These are phyloP conservation scores for Melanocharis versteri DNA, from an alignment of 2,113 vertebrate genomes.

Conservation along the genomic window DNA sequence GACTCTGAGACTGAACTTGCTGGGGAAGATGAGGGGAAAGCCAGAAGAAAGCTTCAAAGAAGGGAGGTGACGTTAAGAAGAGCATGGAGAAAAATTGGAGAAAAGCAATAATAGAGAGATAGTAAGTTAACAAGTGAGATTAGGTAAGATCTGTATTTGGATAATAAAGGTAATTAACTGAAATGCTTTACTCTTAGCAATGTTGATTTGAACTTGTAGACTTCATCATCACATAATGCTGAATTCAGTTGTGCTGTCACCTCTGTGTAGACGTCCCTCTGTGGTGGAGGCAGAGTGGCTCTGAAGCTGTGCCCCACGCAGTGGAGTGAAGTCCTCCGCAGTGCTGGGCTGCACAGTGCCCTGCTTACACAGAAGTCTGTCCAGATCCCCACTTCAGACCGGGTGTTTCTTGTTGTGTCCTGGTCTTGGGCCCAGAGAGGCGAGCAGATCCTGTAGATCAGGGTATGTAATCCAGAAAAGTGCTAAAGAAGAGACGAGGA, in stretches of 20 bases:
- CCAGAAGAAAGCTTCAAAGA: background rate
- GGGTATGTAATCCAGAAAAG: background rate
- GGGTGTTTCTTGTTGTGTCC: background rate
- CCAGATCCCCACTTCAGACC: background rate
- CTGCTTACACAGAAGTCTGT: background rate
- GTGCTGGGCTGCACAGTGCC: background rate
- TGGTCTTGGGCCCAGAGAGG: background rate
- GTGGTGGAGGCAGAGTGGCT: background rate
- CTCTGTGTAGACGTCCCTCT: background rate
- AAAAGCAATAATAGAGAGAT: background rate
- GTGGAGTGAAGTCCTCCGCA: rapidly evolving
- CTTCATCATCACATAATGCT: rapidly evolving
- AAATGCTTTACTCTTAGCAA: background rate
- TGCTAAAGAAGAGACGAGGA: background rate
- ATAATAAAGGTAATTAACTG: background rate
- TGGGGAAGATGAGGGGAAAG: background rate
- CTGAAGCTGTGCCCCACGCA: background rate
- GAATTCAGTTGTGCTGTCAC: background rate
- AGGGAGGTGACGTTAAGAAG: background rate
- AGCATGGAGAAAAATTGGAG: background rate
- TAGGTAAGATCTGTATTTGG: background rate
- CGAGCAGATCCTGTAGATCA: background rate
- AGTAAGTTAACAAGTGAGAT: background rate
- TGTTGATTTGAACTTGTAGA: background rate
- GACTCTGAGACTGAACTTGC: background rate